A percentile compares a stretch with the other conserved stretches of the same genome.
Evolutionary conservation across 2,113 vertebrate genomes (phyloP).

Genomic region (Hyperopisus bebe): DNA sequence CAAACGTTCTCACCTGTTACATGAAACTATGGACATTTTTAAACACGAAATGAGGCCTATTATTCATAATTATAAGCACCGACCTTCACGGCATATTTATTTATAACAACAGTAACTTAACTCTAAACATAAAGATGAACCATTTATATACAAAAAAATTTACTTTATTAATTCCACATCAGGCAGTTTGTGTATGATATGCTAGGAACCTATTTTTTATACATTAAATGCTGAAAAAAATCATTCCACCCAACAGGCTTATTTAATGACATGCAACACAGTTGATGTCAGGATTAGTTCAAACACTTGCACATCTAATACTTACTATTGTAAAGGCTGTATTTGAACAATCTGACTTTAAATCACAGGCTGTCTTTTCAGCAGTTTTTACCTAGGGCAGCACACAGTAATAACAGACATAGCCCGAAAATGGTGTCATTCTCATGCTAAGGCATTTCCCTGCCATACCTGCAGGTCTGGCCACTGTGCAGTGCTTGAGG

Average conservation of each 20-base stretch:
- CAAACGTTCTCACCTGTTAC: background rate
- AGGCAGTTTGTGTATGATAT: background rate
- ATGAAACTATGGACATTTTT: background rate
- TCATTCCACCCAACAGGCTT: background rate
- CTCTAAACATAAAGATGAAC: background rate
- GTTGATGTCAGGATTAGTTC: background rate
- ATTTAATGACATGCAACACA: background rate
- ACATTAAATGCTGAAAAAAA: background rate
- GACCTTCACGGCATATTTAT: background rate
- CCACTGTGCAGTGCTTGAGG: background rate
- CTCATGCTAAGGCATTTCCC: background rate
- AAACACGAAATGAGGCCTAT: background rate
- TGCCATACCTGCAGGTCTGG: background rate
- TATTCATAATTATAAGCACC: constrained; percentile 3
- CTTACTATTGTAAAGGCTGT: background rate
- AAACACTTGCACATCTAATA: background rate
- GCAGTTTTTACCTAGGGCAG: background rate
- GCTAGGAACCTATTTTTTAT: background rate
- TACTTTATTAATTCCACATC: background rate
- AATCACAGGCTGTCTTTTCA: background rate
- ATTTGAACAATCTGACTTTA: background rate
- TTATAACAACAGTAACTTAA: background rate
- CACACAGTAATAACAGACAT: background rate
- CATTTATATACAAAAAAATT: background rate
- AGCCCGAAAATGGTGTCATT: background rate